Evolutionary conservation across 2,797 vertebrate genomes (phyloP).

Genomic region (Muscicapa comitata): DNA sequence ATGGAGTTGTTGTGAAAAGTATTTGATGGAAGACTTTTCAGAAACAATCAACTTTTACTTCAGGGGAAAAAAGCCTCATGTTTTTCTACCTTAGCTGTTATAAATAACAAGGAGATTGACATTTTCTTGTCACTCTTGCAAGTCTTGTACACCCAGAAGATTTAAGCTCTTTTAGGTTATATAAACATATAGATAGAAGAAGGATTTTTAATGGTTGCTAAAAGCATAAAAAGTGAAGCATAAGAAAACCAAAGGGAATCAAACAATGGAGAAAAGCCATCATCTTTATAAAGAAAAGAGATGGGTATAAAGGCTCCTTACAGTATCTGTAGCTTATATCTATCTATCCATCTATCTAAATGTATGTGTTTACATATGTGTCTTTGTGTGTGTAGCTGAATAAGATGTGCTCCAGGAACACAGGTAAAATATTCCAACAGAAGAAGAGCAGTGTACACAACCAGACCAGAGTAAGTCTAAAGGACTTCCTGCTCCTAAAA

Average conservation of each 20-base stretch:
- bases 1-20: background rate
- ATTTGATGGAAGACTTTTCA: background rate
- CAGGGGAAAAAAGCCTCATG: rapidly evolving
- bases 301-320: background rate
- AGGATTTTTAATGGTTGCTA: background rate
- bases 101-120: background rate
- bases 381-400: background rate
- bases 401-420: background rate
- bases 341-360: background rate
- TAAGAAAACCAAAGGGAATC: rapidly evolving
- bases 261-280: background rate
- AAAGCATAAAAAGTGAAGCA: background rate
- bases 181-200: background rate
- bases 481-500: background rate
- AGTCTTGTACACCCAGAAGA: background rate
- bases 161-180: background rate
- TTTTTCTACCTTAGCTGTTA: background rate
- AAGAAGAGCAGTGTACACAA: background rate
- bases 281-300: background rate
- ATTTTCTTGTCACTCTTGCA: background rate
- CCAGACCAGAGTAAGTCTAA: rapidly evolving
- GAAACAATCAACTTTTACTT: background rate
- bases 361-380: rapidly evolving
- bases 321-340: background rate
- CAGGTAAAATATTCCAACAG: background rate